phyloP scores from a whole-genome alignment of 64 coral and sea anemone genomes.

The Pachyseris speciosa region DNA sequence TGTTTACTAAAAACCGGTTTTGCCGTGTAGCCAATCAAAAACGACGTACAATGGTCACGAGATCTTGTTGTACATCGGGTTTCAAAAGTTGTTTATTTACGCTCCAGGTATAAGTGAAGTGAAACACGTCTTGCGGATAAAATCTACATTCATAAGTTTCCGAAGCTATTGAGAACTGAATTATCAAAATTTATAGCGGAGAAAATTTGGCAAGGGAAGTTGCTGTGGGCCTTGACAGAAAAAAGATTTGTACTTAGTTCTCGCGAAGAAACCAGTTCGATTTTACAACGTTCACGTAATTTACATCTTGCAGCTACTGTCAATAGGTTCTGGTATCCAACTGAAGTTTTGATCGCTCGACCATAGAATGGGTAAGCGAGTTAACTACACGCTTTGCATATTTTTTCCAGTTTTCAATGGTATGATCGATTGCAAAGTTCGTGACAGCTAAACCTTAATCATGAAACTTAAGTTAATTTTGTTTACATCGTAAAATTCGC shows the following conservation, averaged over 20 bases:
- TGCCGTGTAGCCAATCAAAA: slow-evolving; percentile 26
- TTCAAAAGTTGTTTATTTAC: slow-evolving; percentile 25
- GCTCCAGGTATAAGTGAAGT: neutral
- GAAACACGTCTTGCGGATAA: neutral
- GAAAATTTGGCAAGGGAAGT: neutral
- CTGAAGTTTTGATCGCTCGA: neutral
- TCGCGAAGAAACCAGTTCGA: neutral
- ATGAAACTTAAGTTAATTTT: neutral
- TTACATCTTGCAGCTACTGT: too few relatives aligned
- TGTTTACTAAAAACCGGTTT: slow-evolving; percentile 24
- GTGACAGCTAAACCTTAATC: neutral
- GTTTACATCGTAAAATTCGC: neutral
- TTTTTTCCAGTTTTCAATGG: neutral
- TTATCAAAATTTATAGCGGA: neutral
- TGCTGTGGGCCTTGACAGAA: neutral
- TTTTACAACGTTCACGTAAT: neutral
- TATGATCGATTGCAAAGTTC: neutral
- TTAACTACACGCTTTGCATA: neutral
- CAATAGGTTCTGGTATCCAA: too few relatives aligned
- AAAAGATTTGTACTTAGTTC: neutral
- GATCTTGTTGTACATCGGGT: slow-evolving; percentile 21
- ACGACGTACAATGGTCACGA: neutral
- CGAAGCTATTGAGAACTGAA: neutral
- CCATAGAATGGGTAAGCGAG: slow-evolving; percentile 18
- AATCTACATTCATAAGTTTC: neutral